Conservation (phyloP, 2,113 vertebrate genomes). For the Mobula birostris region DNA sequence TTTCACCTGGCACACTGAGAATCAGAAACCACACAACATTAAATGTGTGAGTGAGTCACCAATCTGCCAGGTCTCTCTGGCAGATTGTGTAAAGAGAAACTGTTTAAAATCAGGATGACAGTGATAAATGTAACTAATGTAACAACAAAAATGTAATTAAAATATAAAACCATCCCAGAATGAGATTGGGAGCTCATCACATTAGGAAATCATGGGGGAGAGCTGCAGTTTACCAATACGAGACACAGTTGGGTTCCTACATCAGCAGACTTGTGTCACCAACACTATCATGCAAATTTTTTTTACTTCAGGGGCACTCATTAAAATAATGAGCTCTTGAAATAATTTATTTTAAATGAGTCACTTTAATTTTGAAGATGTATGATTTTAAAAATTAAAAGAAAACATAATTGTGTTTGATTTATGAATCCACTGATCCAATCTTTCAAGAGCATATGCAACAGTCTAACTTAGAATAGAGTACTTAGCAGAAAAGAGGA, state of each 20-base stretch:
- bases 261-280: constrained; percentile 1
- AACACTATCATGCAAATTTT: constrained; percentile 10
- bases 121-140: constrained; percentile 31
- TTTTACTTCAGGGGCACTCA: constrained; percentile 27
- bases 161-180: constrained; percentile 9
- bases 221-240: not conserved
- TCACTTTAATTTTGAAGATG: constrained; percentile 37
- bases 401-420: constrained; percentile 20
- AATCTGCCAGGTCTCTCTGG: not conserved
- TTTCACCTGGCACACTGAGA: not conserved
- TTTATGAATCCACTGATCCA: constrained; percentile 7
- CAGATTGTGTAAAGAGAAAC: not conserved
- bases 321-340: constrained; percentile 35
- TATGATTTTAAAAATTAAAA: constrained; percentile 22
- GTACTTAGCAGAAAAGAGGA: not conserved
- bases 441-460: not conserved
- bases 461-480: not conserved
- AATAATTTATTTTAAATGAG: constrained; percentile 37
- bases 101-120: constrained; percentile 26
- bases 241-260: constrained; percentile 31
- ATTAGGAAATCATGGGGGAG: constrained; percentile 6
- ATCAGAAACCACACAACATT: not conserved
- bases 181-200: not conserved
- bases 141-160: constrained; percentile 34
- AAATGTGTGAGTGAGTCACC: not conserved